Base-by-base conservation (phyloP, 2,797 vertebrate genomes). In the Crypturellus tataupa region DNA sequence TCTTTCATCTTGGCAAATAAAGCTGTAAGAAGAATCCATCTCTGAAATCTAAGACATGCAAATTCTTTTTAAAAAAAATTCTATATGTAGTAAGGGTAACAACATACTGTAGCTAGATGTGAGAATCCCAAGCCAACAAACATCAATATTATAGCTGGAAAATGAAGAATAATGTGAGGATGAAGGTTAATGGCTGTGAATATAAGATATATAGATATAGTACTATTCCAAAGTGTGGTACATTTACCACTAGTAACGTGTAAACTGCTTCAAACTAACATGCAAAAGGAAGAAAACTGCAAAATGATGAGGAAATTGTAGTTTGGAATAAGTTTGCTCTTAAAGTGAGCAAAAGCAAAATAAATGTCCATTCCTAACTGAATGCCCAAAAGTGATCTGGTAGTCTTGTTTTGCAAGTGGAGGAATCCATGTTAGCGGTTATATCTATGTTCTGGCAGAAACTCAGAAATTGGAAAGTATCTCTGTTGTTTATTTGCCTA, bases 81-180 rank as follows among this genome's bases (percentile, higher is more conserved):
- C 29, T 1, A 3, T 46, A 3, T 16, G 3, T 2, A 33, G 2
- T 35, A 62, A 35, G 21, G 4, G 2, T 27, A 62, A 62, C 4
- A 58, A 27, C 0, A 0, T 18, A 9, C 12, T 44, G 6, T 35
- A 53, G 3, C 3, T 80, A 5, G 53, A 53, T 33, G 10, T 33
- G 18, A 8, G 7, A 65, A 71, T 73, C 25, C 1, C 5, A 37
- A 29, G 6, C 68, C 2, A 83, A 16, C 2, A 67, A 59, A 23
- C 46, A 60, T 67, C 63, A 4, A 16, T 56, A 46, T 7, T 5
- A 17, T n/a, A 31, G n/a, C 53, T 19, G 31, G 29, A 56, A 55
- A 56, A 56, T 23, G 31, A 56, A 55, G 14, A n/a, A 31, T 20
- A 64, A 20, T 7, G 10, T 78, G 20, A 46, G 12, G 9, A 17